phyloP scores from a whole-genome alignment of 2,888 invertebrate genomes.

The Meloe dianella region DNA sequence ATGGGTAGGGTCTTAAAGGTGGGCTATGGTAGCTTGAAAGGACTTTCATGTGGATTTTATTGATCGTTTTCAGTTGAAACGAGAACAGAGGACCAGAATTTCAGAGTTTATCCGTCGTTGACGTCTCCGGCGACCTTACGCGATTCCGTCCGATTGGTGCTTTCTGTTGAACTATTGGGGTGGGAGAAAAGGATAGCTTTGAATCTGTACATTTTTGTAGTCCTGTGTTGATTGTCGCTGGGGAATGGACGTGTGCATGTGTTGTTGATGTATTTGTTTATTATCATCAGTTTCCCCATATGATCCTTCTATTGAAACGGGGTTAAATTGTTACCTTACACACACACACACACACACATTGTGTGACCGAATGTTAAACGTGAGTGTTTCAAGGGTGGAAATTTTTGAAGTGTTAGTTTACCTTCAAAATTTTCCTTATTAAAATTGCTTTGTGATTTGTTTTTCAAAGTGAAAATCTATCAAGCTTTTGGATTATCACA shows the following conservation, averaged over 20 bases:
- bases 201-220: slow-evolving; percentile 28
- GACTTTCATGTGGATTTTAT: slow-evolving; percentile 12
- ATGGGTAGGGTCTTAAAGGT: background rate
- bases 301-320: slow-evolving; percentile 6
- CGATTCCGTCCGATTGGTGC: slow-evolving; percentile 28
- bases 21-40: background rate
- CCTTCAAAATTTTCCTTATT: background rate
- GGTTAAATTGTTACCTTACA: slow-evolving; percentile 17
- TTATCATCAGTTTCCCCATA: slow-evolving; percentile 7
- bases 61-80: slow-evolving; percentile 15
- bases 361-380: slow-evolving; percentile 22
- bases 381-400: slow-evolving; percentile 12
- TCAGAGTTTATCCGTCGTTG: slow-evolving; percentile 29
- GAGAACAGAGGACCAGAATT: slow-evolving; percentile 16
- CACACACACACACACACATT: background rate
- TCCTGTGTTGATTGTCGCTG: slow-evolving; percentile 21
- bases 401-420: slow-evolving; percentile 12
- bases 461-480: slow-evolving; percentile 12
- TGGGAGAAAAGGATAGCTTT: slow-evolving; percentile 24
- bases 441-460: slow-evolving; percentile 6
- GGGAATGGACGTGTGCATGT: slow-evolving; percentile 20
- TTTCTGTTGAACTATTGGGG: slow-evolving; percentile 14
- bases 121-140: slow-evolving; percentile 23
- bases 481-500: slow-evolving; percentile 39
- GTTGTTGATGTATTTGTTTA: slow-evolving; percentile 21